Percentiles rank a stretch among this genome's conserved stretches.
phyloP scores from a whole-genome alignment of 1,140 invertebrate genomes.

The Sitophilus oryzae region DNA sequence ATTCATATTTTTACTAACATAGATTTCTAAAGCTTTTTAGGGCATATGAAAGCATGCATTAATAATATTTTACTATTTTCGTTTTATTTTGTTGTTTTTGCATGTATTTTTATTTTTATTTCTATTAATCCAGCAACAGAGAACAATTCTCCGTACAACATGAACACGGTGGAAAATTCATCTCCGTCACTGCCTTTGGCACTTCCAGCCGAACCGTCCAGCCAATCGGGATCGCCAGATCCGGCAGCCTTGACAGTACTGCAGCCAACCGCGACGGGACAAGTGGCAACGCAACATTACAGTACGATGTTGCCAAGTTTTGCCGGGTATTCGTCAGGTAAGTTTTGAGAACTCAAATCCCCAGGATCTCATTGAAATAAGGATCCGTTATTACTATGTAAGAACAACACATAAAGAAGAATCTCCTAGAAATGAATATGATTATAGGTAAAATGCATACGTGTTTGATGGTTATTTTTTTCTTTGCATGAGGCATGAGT shows the following conservation, averaged over 20 bases:
- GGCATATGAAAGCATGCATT: no score
- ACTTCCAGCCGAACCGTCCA: constrained; percentile 53
- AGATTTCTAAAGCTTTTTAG: neutral
- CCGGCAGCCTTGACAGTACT: constrained; percentile 51
- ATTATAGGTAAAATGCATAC: no score
- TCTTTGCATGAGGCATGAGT: no score
- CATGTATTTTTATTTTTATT: constrained; percentile 36
- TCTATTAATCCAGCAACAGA: constrained; percentile 46
- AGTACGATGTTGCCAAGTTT: constrained; percentile 67
- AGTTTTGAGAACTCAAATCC: no score
- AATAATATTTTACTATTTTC: neutral
- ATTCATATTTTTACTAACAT: no score
- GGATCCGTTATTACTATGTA: no score
- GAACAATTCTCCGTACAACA: constrained; percentile 51
- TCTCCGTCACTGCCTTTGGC: constrained; percentile 49
- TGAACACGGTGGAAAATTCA: constrained; percentile 47
- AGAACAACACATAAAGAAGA: no score
- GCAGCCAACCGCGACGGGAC: constrained; percentile 47
- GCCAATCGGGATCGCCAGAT: constrained; percentile 49
- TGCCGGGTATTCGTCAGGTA: constrained; percentile 62
- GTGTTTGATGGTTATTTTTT: no score
- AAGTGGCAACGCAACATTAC: constrained; percentile 42
- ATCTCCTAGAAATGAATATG: no score
- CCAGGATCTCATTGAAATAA: no score
- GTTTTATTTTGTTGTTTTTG: constrained; percentile 20